A percentile compares a stretch with the other conserved stretches of the same genome.
Conservation (phyloP, 1,140 invertebrate genomes). For the Drosophila rhopaloa region DNA sequence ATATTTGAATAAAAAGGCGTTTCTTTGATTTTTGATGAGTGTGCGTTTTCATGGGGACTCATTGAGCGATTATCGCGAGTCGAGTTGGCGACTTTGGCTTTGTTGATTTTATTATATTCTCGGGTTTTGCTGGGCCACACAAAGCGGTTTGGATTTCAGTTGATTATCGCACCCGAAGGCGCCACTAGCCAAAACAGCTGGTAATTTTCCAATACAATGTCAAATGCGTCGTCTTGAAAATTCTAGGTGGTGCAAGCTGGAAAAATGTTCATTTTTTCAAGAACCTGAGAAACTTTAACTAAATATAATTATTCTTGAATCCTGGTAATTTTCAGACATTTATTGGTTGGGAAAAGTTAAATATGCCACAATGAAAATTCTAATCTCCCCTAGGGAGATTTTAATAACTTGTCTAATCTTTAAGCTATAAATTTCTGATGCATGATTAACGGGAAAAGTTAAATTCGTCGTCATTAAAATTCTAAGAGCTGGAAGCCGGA, state of each 20-base stretch:
- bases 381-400: no score
- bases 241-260: neutral
- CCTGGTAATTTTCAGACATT: no score
- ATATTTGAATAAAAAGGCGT: constrained; percentile 49
- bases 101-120: constrained; percentile 22
- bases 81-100: constrained; percentile 15
- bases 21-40: constrained; percentile 41
- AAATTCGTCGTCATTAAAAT: no score
- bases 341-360: no score
- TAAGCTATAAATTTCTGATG: no score
- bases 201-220: constrained; percentile 3
- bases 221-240: neutral
- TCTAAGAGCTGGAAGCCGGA: no score
- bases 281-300: neutral
- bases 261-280: neutral
- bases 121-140: constrained; percentile 25
- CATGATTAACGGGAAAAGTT: no score
- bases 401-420: no score
- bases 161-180: constrained; percentile 28
- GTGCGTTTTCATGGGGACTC: constrained; percentile 27
- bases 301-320: neutral
- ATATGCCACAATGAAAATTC: no score
- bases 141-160: constrained; percentile 32
- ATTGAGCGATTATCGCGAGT: constrained; percentile 35
- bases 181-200: constrained; percentile 36